Percentiles rank a stretch among this genome's conserved stretches.
These are phyloP conservation scores for Antheraea assamensis DNA, from an alignment of 2,888 invertebrate genomes.

Conservation along the genomic window DNA sequence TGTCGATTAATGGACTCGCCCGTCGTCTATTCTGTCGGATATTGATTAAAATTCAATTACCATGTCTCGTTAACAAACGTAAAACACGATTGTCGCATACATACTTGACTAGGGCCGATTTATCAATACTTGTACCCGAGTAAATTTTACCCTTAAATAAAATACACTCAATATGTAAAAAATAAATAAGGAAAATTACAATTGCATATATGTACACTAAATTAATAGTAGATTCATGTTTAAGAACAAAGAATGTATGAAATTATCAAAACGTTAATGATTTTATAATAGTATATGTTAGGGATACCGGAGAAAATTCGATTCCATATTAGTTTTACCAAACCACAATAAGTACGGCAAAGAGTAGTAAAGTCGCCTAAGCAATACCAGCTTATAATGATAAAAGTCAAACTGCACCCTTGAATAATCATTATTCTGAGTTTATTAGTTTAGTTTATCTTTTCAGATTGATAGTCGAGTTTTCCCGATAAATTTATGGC, in stretches of 20 bases:
- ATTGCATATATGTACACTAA: conserved; percentile 74
- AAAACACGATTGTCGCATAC: background rate
- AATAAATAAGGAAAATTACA: conserved; percentile 48
- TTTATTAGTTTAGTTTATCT: background rate
- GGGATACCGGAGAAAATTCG: background rate
- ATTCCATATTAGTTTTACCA: background rate
- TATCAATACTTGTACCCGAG: conserved; percentile 21
- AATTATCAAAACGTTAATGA: conserved; percentile 50
- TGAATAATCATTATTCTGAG: background rate
- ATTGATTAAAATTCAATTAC: conserved; percentile 5
- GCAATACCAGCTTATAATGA: background rate
- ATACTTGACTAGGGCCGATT: background rate
- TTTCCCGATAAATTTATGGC: too few relatives aligned
- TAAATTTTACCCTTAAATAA: conserved; percentile 27
- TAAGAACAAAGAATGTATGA: conserved; percentile 62
- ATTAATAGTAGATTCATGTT: conserved; percentile 61
- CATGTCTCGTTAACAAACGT: background rate
- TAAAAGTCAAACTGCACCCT: background rate
- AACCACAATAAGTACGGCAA: background rate
- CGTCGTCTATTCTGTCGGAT: conserved; percentile 12
- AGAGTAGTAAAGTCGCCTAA: background rate
- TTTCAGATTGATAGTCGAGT: too few relatives aligned
- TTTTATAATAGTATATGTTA: conserved; percentile 34
- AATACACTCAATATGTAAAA: background rate
- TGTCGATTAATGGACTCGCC: background rate